phyloP scores from a whole-genome alignment of 2,888 invertebrate genomes.

The Drosophila neutralis region DNA sequence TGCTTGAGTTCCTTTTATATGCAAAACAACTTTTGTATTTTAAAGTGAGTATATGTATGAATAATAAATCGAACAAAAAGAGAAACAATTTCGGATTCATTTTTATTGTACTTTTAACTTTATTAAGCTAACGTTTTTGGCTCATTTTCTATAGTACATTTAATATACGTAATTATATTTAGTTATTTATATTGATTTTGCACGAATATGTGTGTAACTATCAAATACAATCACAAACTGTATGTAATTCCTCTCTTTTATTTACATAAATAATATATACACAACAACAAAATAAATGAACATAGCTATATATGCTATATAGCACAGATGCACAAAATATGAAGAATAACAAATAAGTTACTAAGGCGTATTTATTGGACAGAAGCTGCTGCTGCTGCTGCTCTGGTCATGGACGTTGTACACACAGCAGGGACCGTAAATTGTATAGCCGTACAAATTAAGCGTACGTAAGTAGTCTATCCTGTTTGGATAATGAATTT shows the following conservation, averaged over 20 bases:
- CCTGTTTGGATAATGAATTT: neutral
- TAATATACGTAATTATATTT: conserved; percentile 43
- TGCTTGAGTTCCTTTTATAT: neutral
- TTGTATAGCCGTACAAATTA: neutral
- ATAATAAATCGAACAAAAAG: conserved; percentile 4
- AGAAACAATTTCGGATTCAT: neutral
- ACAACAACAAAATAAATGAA: conserved; percentile 6
- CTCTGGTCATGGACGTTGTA: conserved; percentile 18
- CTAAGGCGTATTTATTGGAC: conserved; percentile 28
- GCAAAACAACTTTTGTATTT: neutral
- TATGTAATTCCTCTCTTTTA: conserved; percentile 35
- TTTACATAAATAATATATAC: conserved; percentile 47
- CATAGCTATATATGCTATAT: conserved; percentile 3
- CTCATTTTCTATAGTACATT: conserved; percentile 66
- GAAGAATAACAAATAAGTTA: conserved; percentile 30
- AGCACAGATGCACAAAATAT: conserved; percentile 14
- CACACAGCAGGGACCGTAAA: conserved; percentile 3
- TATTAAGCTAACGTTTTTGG: conserved; percentile 70
- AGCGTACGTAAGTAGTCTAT: neutral
- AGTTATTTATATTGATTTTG: conserved; percentile 48
- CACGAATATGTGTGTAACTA: conserved; percentile 57
- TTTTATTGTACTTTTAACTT: conserved; percentile 50
- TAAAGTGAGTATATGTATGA: neutral
- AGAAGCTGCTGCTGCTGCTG: conserved; percentile 33
- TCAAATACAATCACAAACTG: conserved; percentile 75